Evolutionary conservation across 2,888 invertebrate species (phyloP).

Genomic region (Pediacus dermestoides): DNA sequence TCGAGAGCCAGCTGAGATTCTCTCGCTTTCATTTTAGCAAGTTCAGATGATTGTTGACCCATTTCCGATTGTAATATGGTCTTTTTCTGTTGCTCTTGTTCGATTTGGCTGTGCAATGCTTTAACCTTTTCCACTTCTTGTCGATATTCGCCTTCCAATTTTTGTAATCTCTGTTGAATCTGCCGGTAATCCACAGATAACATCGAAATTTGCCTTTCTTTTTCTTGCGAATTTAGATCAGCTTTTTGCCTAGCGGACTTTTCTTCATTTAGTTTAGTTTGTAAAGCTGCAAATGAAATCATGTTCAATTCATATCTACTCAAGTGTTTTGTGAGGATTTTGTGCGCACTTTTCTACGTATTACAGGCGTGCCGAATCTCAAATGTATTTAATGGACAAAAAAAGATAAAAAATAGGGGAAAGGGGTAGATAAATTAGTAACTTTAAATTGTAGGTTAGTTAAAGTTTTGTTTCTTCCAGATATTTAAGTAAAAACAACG

Average conservation of each 20-base stretch:
- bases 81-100: constrained; percentile 87
- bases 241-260: constrained; percentile 81
- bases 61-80: constrained; percentile 79
- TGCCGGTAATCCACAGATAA: constrained; percentile 92
- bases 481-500: too few relatives aligned
- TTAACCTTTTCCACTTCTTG: constrained; percentile 85
- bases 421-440: too few relatives aligned
- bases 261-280: constrained; percentile 89
- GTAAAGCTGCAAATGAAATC: constrained; percentile 71
- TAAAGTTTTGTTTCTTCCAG: too few relatives aligned
- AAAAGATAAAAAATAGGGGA: too few relatives aligned
- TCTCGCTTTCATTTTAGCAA: constrained; percentile 65
- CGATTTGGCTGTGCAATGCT: constrained; percentile 79
- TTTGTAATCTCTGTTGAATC: constrained; percentile 84
- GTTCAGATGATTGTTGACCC: constrained; percentile 65
- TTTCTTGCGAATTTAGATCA: constrained; percentile 84
- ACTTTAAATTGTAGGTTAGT: too few relatives aligned
- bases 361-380: too few relatives aligned
- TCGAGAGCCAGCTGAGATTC: constrained; percentile 72
- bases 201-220: constrained; percentile 93
- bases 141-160: constrained; percentile 86
- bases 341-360: too few relatives aligned
- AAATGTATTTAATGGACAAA: too few relatives aligned
- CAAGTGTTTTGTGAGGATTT: too few relatives aligned
- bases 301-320: too few relatives aligned